Conservation (phyloP, 2,797 vertebrate genomes). For the Hypotaenidia philippensis region DNA sequence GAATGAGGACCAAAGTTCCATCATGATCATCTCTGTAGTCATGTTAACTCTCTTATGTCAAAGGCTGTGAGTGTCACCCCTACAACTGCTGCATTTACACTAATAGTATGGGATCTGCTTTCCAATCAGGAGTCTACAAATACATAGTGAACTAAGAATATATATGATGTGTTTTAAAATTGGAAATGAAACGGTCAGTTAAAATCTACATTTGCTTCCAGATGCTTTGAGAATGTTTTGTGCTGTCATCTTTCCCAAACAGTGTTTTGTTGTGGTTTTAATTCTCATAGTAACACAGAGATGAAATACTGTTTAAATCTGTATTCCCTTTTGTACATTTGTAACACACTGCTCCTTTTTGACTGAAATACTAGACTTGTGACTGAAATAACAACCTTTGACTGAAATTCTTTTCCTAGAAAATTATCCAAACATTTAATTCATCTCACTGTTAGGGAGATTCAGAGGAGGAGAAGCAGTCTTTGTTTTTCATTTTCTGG, state of each 20-base stretch:
- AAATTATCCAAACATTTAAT: neutral
- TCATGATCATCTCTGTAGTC: neutral
- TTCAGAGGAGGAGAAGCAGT: neutral
- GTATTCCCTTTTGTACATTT: neutral
- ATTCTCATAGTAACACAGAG: neutral
- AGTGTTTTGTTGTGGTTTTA: accelerated
- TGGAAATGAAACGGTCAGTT: neutral
- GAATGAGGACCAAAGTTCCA: neutral
- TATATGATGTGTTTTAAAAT: neutral
- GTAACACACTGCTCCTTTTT: neutral
- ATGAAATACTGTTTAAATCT: neutral
- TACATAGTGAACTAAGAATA: neutral
- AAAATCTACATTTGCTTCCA: neutral
- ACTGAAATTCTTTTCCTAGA: neutral
- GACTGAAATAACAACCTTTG: neutral
- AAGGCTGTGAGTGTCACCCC: neutral
- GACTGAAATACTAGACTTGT: neutral
- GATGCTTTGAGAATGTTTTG: neutral
- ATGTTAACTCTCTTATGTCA: neutral
- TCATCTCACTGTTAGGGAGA: neutral
- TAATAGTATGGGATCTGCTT: neutral
- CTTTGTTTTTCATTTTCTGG: neutral
- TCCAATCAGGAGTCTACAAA: neutral
- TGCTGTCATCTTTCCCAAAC: neutral
- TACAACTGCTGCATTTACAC: neutral